A percentile compares a stretch with the other conserved stretches of the same genome.
These are phyloP conservation scores for Colletes latitarsis DNA, from an alignment of 1,140 invertebrate genomes.

Conservation along the genomic window DNA sequence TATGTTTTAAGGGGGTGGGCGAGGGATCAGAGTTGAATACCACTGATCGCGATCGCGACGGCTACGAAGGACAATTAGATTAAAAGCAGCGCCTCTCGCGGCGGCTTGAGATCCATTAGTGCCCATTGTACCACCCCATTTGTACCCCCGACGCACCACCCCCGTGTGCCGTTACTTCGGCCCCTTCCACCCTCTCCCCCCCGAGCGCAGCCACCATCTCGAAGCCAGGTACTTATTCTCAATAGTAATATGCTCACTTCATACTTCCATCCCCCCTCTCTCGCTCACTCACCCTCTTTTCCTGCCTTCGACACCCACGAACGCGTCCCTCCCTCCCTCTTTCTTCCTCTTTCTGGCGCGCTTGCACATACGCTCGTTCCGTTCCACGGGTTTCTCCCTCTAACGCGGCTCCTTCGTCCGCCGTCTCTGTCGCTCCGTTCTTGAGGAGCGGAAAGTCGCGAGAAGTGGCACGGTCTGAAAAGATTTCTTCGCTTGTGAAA, in stretches of 20 bases:
- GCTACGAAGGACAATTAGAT: slow-evolving; percentile 81
- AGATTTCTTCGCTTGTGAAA: slow-evolving; percentile 71
- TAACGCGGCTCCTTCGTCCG: background rate
- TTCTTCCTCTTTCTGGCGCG: background rate
- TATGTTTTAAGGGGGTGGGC: slow-evolving; percentile 42
- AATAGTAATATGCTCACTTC: slow-evolving; percentile 82
- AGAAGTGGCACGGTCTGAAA: slow-evolving; percentile 70
- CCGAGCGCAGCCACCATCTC: slow-evolving; percentile 74
- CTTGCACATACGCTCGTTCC: background rate
- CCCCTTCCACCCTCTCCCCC: slow-evolving; percentile 65
- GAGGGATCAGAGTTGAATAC: slow-evolving; percentile 69
- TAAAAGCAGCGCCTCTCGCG: slow-evolving; percentile 82
- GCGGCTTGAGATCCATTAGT: slow-evolving; percentile 82
- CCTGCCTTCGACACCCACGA: slow-evolving; percentile 53
- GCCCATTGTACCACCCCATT: slow-evolving; percentile 81
- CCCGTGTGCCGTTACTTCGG: slow-evolving; percentile 54
- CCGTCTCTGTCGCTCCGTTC: slow-evolving; percentile 16
- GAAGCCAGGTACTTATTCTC: slow-evolving; percentile 81
- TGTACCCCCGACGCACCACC: slow-evolving; percentile 73
- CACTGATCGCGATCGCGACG: slow-evolving; percentile 72
- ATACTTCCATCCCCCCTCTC: slow-evolving; percentile 70
- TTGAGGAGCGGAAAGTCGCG: slow-evolving; percentile 65
- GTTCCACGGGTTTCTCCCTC: background rate
- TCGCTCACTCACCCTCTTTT: slow-evolving; percentile 50
- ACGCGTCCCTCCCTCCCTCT: background rate